phyloP scores from a whole-genome alignment of 2,888 invertebrate genomes.

The Exocentrus adspersus region DNA sequence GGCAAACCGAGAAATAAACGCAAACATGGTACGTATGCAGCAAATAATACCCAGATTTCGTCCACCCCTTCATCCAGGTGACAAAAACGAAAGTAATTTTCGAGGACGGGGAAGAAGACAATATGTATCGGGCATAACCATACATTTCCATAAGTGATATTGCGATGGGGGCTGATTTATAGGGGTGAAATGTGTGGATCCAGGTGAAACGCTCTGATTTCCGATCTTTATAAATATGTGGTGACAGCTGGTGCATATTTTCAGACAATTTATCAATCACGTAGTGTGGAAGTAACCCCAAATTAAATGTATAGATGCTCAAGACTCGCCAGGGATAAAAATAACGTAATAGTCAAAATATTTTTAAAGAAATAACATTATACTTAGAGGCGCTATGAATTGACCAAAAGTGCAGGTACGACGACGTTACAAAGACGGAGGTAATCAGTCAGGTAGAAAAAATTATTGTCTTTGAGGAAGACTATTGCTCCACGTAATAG shows the following conservation, averaged over 20 bases:
- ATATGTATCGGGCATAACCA: slow-evolving; percentile 11
- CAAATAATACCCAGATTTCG: slow-evolving; percentile 30
- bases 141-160: slow-evolving; percentile 30
- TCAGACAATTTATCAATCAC: no score
- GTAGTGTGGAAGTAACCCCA: no score
- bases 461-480: slow-evolving; percentile 5
- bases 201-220: slow-evolving; percentile 28
- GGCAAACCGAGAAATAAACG: slow-evolving; percentile 28
- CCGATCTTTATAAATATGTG: neutral
- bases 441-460: neutral
- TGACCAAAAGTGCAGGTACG: neutral
- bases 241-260: neutral
- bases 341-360: no score
- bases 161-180: slow-evolving; percentile 18
- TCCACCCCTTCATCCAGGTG: slow-evolving; percentile 38
- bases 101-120: slow-evolving; percentile 28
- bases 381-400: neutral
- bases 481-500: slow-evolving; percentile 7
- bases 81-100: slow-evolving; percentile 37
- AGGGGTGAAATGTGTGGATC: slow-evolving; percentile 23
- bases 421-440: neutral
- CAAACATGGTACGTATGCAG: slow-evolving; percentile 24
- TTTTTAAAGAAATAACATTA: no score
- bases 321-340: no score
- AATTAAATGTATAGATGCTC: no score